phyloP scores from a whole-genome alignment of 2,797 vertebrate genomes.

The Calcarius lapponicus region DNA sequence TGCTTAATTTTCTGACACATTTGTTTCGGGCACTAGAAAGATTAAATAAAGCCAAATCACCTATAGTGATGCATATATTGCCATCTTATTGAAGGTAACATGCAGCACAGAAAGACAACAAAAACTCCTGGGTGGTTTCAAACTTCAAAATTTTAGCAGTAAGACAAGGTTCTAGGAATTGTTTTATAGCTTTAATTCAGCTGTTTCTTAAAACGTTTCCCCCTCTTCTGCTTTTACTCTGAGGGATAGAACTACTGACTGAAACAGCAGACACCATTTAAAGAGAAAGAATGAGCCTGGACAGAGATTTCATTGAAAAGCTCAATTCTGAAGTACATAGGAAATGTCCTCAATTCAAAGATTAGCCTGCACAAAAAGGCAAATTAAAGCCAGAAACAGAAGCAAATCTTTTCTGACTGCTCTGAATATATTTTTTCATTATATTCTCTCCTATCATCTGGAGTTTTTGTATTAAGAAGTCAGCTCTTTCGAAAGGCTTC shows the following conservation, averaged over 20 bases:
- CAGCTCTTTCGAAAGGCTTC: not conserved
- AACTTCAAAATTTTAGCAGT: constrained; percentile 32
- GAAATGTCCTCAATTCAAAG: constrained; percentile 27
- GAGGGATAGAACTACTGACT: constrained; percentile 11
- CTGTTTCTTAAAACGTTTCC: not conserved
- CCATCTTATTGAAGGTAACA: not conserved
- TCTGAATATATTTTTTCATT: not conserved
- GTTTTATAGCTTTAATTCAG: not conserved
- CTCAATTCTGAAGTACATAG: constrained; percentile 10
- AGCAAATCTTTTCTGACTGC: constrained; percentile 1
- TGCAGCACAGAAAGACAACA: not conserved
- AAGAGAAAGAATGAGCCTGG: constrained; percentile 37
- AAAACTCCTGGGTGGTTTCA: not conserved
- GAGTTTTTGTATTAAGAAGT: constrained; percentile 22
- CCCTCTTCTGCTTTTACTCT: not conserved
- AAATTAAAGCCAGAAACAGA: constrained; percentile 48
- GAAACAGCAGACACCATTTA: constrained; percentile 49
- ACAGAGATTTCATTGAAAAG: constrained; percentile 55
- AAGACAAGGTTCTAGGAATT: not conserved
- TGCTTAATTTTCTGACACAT: constrained; percentile 59
- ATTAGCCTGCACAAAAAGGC: constrained; percentile 8
- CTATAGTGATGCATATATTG: not conserved
- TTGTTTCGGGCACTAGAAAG: constrained; percentile 37
- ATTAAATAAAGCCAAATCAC: not conserved
- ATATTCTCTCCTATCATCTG: not conserved